Evolutionary conservation across 1,140 invertebrate genomes (phyloP), one percentile per base, ranked within the genome.

Genomic region (Drosophila jambulina): DNA sequence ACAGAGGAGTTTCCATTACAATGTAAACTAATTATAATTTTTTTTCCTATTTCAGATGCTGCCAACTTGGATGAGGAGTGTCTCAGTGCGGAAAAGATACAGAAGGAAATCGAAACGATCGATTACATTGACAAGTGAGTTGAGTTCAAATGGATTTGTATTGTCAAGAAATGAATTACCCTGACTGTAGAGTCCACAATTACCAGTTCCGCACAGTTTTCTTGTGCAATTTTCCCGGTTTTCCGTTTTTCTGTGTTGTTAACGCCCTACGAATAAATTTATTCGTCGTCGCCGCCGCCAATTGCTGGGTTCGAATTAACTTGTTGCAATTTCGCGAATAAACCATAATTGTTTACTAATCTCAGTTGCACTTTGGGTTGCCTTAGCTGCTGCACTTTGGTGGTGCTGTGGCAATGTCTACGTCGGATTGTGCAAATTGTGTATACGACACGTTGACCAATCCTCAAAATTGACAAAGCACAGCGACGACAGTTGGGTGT

Each of bases 101-200:
- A 91, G 79, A 92, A 92, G 68, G 87, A 92, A 87, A 81, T 92
- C 54, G 91, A 92, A 70, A 69, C 91, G 69, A 92, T 92, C 82
- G 91, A 92, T 77, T 91, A 90, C 75, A 90, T 91, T 70, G 87
- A 92, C 80, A 92, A 92, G 91, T 92, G 56, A 92, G 91, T 92
- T 60, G 6, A 48, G 15, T 38, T 38, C 25, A 56, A 67, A 57
- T 36, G 19, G 17, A 38, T 48, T 64, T 54, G 49, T 62, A 49
- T 77, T 36, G 36, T 36, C 38, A 25, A 43, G 27, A 46, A 46
- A 38, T 43, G 29, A 76, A 77, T 65, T 65, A 76, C 25, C 46
- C 62, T 81, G 49, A 62, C 75, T 49, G 59, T 57, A 42, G 17
- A 54, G 56, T 43, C 38, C 17, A 65, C 49, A 83, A 82, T 75